A percentile compares a stretch with the other conserved stretches of the same genome.
These are phyloP conservation scores for Drosophila arizonae DNA, from an alignment of 1,140 invertebrate species.

Conservation along the genomic window DNA sequence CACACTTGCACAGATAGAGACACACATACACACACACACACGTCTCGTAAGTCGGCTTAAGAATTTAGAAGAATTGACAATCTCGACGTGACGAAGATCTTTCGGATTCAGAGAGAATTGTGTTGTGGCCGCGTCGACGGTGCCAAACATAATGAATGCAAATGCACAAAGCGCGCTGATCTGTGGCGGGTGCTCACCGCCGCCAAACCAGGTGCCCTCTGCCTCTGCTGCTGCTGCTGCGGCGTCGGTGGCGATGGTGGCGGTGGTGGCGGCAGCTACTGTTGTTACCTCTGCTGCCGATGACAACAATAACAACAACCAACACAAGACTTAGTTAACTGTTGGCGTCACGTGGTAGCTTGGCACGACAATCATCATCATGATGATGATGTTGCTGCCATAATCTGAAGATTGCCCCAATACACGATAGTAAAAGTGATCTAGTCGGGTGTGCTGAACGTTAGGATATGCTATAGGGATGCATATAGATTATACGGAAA, in stretches of 20 bases:
- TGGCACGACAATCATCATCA: slow-evolving; percentile 40
- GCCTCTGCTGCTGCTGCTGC: slow-evolving; percentile 20
- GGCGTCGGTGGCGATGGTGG: too few relatives aligned
- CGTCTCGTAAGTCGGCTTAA: slow-evolving; percentile 41
- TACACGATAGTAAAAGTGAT: slow-evolving; percentile 14
- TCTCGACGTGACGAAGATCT: slow-evolving; percentile 22
- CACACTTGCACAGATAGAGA: slow-evolving; percentile 30
- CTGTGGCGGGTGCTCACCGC: slow-evolving; percentile 58
- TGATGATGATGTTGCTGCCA: slow-evolving; percentile 34
- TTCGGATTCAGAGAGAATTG: slow-evolving; percentile 21
- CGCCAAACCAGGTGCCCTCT: slow-evolving; percentile 29
- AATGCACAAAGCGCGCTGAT: slow-evolving; percentile 68
- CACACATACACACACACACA: neutral
- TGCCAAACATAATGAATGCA: slow-evolving; percentile 80
- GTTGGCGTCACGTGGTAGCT: slow-evolving; percentile 41
- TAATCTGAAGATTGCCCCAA: slow-evolving; percentile 46
- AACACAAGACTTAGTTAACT: slow-evolving; percentile 9
- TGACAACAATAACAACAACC: slow-evolving; percentile 43
- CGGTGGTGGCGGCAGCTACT: too few relatives aligned
- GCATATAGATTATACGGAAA: neutral
- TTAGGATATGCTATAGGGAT: neutral
- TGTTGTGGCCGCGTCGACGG: slow-evolving; percentile 72
- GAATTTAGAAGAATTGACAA: slow-evolving; percentile 49
- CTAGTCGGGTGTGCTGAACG: slow-evolving; percentile 5
- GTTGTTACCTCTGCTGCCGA: slow-evolving; percentile 27